phyloP scores from a whole-genome alignment of 2,113 vertebrate species.

The Porphyrio hochstetteri region DNA sequence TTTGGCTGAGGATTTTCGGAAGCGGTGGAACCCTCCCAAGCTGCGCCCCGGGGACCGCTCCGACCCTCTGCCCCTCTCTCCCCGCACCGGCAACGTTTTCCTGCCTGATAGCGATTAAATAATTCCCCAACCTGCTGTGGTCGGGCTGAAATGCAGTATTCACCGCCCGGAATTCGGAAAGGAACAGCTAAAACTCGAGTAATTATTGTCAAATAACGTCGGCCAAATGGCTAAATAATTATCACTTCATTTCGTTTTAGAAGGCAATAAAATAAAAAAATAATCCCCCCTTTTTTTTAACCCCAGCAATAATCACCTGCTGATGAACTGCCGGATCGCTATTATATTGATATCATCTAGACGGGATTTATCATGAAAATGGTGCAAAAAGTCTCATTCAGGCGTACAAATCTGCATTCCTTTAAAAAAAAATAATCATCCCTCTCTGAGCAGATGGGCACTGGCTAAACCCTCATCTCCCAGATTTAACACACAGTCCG shows the following conservation, averaged over 20 bases:
- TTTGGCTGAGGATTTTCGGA: neutral
- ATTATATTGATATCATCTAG: slow-evolving; percentile 46
- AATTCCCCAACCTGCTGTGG: slow-evolving; percentile 30
- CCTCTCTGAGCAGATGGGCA: slow-evolving; percentile 61
- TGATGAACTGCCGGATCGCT: slow-evolving; percentile 34
- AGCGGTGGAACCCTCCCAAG: neutral
- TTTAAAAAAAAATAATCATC: slow-evolving; percentile 37
- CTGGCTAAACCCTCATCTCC: slow-evolving; percentile 50
- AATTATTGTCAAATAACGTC: slow-evolving; percentile 38
- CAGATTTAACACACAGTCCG: slow-evolving; percentile 57
- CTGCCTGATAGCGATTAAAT: neutral
- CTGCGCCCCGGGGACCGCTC: neutral
- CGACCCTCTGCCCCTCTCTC: neutral
- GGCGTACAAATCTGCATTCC: slow-evolving; percentile 46
- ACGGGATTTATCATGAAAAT: slow-evolving; percentile 44
- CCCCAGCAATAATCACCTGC: slow-evolving; percentile 57
- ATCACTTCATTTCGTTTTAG: slow-evolving; percentile 65
- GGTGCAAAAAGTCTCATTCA: slow-evolving; percentile 55
- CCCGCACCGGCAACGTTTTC: neutral
- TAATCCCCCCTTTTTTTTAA: neutral
- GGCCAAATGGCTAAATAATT: slow-evolving; percentile 60
- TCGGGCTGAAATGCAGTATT: neutral
- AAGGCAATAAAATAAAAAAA: slow-evolving; percentile 38
- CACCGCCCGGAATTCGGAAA: neutral
- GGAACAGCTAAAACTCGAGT: neutral